phyloP scores from a whole-genome alignment of 2,888 invertebrate species.

The Zaprionus bogoriensis region DNA sequence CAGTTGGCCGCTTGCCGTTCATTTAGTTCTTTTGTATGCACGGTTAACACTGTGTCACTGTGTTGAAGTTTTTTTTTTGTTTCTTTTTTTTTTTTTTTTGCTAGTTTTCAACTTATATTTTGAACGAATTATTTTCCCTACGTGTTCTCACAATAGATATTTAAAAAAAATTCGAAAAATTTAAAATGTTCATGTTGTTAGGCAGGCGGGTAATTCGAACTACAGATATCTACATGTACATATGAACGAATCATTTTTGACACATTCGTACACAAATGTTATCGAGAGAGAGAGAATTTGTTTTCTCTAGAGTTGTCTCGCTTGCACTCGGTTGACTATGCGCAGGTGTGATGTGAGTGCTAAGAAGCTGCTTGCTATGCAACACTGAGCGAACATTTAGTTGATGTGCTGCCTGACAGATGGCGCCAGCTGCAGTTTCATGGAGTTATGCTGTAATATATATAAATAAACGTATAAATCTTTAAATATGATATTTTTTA shows the following conservation, averaged over 20 bases:
- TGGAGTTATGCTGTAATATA: background rate
- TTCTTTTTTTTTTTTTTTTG: too few relatives aligned
- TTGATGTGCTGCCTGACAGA: background rate
- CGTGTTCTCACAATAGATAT: too few relatives aligned
- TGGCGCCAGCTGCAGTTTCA: slow-evolving; percentile 3
- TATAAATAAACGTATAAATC: background rate
- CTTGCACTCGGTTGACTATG: background rate
- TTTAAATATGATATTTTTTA: too few relatives aligned
- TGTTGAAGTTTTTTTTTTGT: background rate
- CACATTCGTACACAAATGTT: background rate
- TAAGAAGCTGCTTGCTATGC: background rate
- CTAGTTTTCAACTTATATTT: too few relatives aligned
- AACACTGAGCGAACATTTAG: background rate
- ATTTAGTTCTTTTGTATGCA: background rate
- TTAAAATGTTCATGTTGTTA: background rate
- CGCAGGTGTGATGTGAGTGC: background rate
- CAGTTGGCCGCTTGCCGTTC: background rate
- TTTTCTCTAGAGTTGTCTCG: background rate
- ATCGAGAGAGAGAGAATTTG: background rate
- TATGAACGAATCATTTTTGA: too few relatives aligned
- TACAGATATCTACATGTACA: too few relatives aligned
- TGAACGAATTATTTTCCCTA: background rate
- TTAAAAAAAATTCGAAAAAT: background rate
- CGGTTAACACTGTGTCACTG: too few relatives aligned
- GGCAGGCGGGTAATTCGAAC: background rate